Percentiles rank a stretch among this genome's conserved stretches.
Conservation (phyloP, 2,113 vertebrate species). For the Campylomormyrus tamandua region DNA sequence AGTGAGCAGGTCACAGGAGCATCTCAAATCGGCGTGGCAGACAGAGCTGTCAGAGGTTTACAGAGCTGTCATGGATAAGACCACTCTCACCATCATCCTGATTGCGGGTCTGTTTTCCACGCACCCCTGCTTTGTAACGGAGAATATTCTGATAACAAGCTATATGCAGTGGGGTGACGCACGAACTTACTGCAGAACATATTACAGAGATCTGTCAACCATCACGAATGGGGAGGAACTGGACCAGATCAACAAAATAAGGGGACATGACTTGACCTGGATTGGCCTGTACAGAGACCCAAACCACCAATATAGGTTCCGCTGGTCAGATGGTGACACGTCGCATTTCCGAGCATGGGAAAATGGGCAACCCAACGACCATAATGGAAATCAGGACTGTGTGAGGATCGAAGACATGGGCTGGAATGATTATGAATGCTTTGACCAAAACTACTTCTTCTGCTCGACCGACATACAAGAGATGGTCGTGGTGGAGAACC, state of each 20-base stretch:
- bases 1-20: neutral
- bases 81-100: neutral
- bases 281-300: slow-evolving; percentile 1
- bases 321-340: neutral
- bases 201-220: neutral
- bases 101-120: neutral
- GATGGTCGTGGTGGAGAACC: neutral
- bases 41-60: neutral
- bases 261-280: neutral
- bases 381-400: neutral
- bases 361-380: neutral
- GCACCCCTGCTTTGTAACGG: neutral
- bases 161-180: neutral
- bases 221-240: neutral
- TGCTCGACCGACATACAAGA: neutral
- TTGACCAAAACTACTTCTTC: neutral
- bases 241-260: neutral
- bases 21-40: neutral
- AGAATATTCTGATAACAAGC: neutral
- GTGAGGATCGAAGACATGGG: neutral
- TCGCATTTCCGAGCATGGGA: neutral
- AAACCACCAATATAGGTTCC: neutral
- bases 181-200: neutral
- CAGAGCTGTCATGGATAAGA: neutral
- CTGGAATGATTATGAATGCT: neutral